These are phyloP conservation scores for Euschistus heros DNA, from an alignment of 1,140 invertebrate species.

Conservation along the genomic window DNA sequence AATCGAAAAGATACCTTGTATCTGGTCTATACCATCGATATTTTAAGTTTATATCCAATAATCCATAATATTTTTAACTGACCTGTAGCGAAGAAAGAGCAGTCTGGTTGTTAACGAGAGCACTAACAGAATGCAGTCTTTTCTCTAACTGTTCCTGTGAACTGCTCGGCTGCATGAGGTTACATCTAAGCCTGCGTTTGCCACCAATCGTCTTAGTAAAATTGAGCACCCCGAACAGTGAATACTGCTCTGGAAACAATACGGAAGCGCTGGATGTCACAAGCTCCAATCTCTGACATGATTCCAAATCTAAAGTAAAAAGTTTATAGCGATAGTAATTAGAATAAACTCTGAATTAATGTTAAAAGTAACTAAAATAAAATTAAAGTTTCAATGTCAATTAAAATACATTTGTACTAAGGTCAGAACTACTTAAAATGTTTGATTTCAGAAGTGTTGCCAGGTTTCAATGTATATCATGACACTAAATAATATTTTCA, in stretches of 20 bases:
- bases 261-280: constrained; percentile 44
- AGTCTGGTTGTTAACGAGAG: constrained; percentile 54
- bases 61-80: constrained; percentile 20
- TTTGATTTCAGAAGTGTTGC: no score
- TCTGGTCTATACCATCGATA: no score
- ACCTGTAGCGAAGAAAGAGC: constrained; percentile 45
- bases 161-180: constrained; percentile 70
- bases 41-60: no score
- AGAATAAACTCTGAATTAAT: no score
- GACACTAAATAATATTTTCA: no score
- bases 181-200: constrained; percentile 58
- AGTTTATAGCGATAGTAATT: neutral
- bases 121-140: constrained; percentile 59
- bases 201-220: constrained; percentile 69
- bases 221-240: constrained; percentile 64
- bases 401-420: no score
- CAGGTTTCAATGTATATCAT: no score
- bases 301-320: constrained; percentile 47
- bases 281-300: constrained; percentile 60
- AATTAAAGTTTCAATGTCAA: no score
- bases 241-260: constrained; percentile 38
- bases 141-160: constrained; percentile 51
- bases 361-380: no score
- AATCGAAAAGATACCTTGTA: no score
- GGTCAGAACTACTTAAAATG: no score